Evolutionary conservation across 1,140 invertebrate genomes (phyloP).

Genomic region (Drosophila guanche): DNA sequence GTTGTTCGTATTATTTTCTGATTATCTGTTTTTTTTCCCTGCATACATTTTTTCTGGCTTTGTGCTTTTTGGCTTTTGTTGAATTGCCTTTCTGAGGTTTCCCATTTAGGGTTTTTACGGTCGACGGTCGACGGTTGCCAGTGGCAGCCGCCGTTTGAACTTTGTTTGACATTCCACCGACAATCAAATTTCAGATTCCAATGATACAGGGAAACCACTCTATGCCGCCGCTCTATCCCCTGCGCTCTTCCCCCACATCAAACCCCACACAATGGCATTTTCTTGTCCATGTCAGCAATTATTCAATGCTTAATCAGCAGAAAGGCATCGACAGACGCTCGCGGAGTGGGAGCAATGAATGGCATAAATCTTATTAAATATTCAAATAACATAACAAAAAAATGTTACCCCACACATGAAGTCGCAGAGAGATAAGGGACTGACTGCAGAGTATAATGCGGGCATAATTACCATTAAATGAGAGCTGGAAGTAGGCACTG

Average conservation of each 20-base stretch:
- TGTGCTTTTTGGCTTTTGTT: slow-evolving; percentile 8
- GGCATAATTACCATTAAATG: slow-evolving; percentile 62
- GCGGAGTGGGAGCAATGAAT: slow-evolving; percentile 37
- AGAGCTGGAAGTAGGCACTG: slow-evolving; percentile 4
- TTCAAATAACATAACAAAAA: slow-evolving; percentile 49
- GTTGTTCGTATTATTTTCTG: too few relatives aligned
- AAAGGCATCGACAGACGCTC: slow-evolving; percentile 5
- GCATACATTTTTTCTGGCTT: slow-evolving; percentile 17
- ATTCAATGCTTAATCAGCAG: slow-evolving; percentile 42
- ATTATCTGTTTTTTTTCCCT: neutral
- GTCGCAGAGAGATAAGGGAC: neutral
- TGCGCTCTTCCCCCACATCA: neutral
- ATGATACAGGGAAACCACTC: slow-evolving; percentile 15
- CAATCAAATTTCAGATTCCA: slow-evolving; percentile 54
- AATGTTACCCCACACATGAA: slow-evolving; percentile 6
- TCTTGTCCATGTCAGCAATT: slow-evolving; percentile 35
- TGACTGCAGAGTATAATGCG: slow-evolving; percentile 58
- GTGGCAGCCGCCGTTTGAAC: slow-evolving; percentile 68
- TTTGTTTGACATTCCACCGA: slow-evolving; percentile 69
- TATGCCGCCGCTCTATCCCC: neutral
- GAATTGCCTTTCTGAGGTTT: slow-evolving; percentile 36
- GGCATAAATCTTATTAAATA: slow-evolving; percentile 73
- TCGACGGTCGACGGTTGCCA: slow-evolving; percentile 49
- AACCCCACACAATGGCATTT: slow-evolving; percentile 22
- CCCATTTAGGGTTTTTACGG: slow-evolving; percentile 29